Base-by-base conservation (phyloP, 1,140 invertebrate genomes). In the Drosophila parvula region DNA sequence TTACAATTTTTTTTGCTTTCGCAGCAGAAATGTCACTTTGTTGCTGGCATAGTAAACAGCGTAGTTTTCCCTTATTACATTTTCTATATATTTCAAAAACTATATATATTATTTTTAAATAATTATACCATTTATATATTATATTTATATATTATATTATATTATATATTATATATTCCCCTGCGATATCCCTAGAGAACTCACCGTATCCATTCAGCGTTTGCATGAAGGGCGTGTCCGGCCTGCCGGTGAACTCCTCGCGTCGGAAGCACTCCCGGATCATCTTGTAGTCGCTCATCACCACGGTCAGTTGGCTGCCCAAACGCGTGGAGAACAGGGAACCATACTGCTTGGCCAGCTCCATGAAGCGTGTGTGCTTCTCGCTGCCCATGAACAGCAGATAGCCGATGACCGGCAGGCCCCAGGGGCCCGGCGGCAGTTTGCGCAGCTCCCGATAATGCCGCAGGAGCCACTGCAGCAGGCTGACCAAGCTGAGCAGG, bases 191-290 rank as follows among this genome's bases (percentile, higher is more conserved):
- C n/a, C n/a, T n/a, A 3, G 7, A 7, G 5, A 11, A 90, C 90
- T 97, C 92, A 98, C 97, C 97, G 64, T 97, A 97, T 81, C 97
- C 97, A 83, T 96, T 96, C 30, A 98, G 93, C n/a, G 97, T 96
- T 77, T 95, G 95, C 93, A 95, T 97, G 79, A 98, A 95, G 44
- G 96, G 96, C 12, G 95, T 97, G 78, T 95, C 95, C 14, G 97
- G 97, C 55, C 97, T 94, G 30, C 96, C 97, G 67, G 96, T 96
- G 92, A 98, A 97, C 79, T 97, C 96, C 81, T 97, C 96, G 16
- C 95, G 94, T 0, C 95, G 93, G 91, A 98, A 98, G 18, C 96
- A 95, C 82, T 98, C 96, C 56, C 96, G 93, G 70, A 98, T 97
- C 78, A 95, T 93, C 78, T 95, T 95, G 90, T 97, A 96, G 93